A percentile compares a stretch with the other conserved stretches of the same genome.
Evolutionary conservation across 2,113 vertebrate species (phyloP).

Genomic region (Bos taurus): ARS-UCD2.0 NC_037346.1:39953501-39954000

Average conservation of each 20-base stretch:
- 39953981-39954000: neutral
- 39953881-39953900: neutral
- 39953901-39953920: neutral
- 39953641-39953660: neutral
- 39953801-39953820: neutral
- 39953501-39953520: neutral
- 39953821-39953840: neutral
- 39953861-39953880: neutral
- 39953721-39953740: neutral
- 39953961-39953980: neutral
- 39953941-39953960: neutral
- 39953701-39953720: neutral
- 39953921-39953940: neutral
- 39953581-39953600: neutral
- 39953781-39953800: neutral
- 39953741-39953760: neutral
- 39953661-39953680: neutral
- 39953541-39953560: neutral
- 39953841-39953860: neutral
- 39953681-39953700: neutral
- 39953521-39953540: neutral
- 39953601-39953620: neutral
- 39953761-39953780: neutral
- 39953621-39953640: constrained; percentile 2
- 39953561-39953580: neutral